These are phyloP conservation scores for Danio rerio DNA, from an alignment of 2,113 vertebrate species.

Conservation along the genomic window DNA sequence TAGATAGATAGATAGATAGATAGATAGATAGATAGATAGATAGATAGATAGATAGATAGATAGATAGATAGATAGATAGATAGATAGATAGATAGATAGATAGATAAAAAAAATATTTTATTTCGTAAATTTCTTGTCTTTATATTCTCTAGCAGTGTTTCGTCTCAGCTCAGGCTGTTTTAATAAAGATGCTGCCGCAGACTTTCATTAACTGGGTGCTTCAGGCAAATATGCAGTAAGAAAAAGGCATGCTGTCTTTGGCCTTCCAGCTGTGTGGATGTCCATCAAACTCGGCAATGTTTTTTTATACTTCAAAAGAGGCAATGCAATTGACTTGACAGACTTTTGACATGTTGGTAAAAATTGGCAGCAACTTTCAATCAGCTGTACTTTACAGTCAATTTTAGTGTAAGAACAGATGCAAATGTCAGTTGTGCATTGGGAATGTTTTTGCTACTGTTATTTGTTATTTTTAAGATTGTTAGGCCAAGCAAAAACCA, in stretches of 20 bases:
- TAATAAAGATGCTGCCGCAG: conserved; percentile 58
- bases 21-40: no score
- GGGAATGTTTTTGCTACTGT: not conserved
- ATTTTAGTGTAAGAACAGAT: not conserved
- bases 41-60: no score
- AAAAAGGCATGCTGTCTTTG: conserved; percentile 54
- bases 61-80: no score
- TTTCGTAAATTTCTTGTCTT: not conserved
- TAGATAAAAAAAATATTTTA: not conserved
- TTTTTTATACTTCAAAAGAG: conserved; percentile 31
- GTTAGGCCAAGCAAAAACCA: not conserved
- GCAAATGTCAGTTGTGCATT: not conserved
- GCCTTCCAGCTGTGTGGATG: conserved; percentile 50
- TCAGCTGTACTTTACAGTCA: conserved; percentile 1
- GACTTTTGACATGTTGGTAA: not conserved
- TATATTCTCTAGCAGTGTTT: conserved; percentile 8
- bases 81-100: no score
- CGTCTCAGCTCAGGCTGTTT: conserved; percentile 35
- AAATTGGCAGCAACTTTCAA: not conserved
- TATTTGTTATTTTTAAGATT: not conserved
- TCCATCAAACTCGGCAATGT: conserved; percentile 33
- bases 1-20: no score
- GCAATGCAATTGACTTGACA: conserved; percentile 13
- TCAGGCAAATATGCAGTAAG: conserved; percentile 57
- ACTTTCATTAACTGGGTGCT: conserved; percentile 64